Base-by-base conservation (phyloP, 2,797 vertebrate species). In the Spinibarbus caldwelli region DNA sequence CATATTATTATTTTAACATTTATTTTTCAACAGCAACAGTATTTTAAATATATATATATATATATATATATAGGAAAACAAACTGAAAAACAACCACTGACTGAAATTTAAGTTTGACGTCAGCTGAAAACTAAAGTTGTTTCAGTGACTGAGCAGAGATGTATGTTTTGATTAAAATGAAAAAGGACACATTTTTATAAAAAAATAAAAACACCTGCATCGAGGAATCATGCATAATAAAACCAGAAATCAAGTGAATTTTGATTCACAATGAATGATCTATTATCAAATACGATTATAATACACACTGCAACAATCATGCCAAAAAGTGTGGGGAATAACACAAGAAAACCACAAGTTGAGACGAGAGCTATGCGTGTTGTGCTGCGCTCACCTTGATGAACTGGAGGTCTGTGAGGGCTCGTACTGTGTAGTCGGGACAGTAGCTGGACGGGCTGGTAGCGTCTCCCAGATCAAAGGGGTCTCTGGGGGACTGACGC, bases 371-470 rank as follows among this genome's bases (percentile, higher is more conserved):
- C n/a, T n/a, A n/a, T n/a, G n/a, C n/a, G n/a, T n/a, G n/a, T n/a
- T n/a, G n/a, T n/a, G n/a, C n/a, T n/a, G n/a, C n/a, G n/a, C 88
- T 38, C 47, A 95, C 95, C 95, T 97, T 96, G 89, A 98, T 96
- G 87, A 97, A 93, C 94, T 98, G 97, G 90, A 98, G 94, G 91
- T 98, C 97, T 0, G 96, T 96, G 45, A 98, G 96, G 4, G 97
- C 97, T 87, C 97, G 94, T 89, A 98, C 97, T 5, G 97, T 97
- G 94, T 98, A 98, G 94, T 98, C 97, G 0, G 97, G 97, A 91
- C 96, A 97, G 72, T 98, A 98, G 1, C 94, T 93, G 80, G 95
- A 93, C 11, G 94, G 94, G 89, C 92, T 94, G 26, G 94, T 88
- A 2, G 94, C 94, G 0, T 97, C 97, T 0, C 91, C 89, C 5